Evolutionary conservation across 2,888 invertebrate species (phyloP).

Genomic region (Timandra comae): DNA sequence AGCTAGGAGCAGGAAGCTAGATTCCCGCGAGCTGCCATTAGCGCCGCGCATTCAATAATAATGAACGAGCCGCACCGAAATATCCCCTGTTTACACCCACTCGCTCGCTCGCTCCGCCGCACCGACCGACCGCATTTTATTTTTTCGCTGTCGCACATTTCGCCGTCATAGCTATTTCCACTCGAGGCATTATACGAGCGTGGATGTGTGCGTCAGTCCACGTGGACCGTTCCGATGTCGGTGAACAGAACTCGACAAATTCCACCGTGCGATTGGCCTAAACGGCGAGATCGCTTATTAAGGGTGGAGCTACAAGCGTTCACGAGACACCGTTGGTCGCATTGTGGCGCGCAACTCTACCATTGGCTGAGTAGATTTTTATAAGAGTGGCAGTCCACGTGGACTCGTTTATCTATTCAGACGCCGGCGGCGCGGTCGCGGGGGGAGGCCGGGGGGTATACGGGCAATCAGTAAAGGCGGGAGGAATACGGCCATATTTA

Average conservation of each 20-base stretch:
- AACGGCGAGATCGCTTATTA: constrained; percentile 72
- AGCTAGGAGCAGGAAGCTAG: constrained; percentile 26
- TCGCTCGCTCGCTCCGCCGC: constrained; percentile 59
- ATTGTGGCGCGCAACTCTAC: constrained; percentile 29
- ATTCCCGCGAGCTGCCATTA: constrained; percentile 58
- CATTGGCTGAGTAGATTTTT: constrained; percentile 71
- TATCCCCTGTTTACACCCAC: constrained; percentile 77
- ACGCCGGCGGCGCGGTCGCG: constrained; percentile 77
- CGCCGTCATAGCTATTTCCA: constrained; percentile 78
- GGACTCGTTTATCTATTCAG: constrained; percentile 79
- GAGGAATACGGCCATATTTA: constrained; percentile 78
- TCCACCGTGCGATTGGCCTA: constrained; percentile 44
- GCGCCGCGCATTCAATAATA: constrained; percentile 75
- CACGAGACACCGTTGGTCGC: constrained; percentile 42
- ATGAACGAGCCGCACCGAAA: constrained; percentile 75
- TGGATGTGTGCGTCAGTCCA: constrained; percentile 68
- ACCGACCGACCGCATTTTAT: constrained; percentile 77
- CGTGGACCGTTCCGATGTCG: constrained; percentile 70
- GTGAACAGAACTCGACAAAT: constrained; percentile 59
- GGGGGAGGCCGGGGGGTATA: constrained; percentile 75
- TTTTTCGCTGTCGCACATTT: constrained; percentile 78
- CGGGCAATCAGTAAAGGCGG: constrained; percentile 79
- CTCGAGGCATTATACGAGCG: constrained; percentile 73
- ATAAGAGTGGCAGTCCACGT: constrained; percentile 75
- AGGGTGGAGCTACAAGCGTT: constrained; percentile 75